These are phyloP conservation scores for Mechanitis messenoides DNA, from an alignment of 2,888 invertebrate species.

Conservation along the genomic window DNA sequence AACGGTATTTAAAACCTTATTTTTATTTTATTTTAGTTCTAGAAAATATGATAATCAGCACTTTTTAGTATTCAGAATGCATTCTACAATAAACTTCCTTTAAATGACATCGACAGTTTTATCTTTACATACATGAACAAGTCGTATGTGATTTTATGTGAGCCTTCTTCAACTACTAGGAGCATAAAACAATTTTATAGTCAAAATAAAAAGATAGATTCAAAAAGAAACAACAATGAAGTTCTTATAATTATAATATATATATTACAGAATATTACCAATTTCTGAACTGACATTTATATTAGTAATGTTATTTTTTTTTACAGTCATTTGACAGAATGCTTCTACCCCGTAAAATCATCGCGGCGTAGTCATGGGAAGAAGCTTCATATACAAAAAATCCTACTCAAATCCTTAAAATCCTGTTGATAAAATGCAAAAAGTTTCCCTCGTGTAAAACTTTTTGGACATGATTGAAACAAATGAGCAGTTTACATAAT, in stretches of 20 bases:
- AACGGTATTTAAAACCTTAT: background rate
- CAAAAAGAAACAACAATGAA: no score
- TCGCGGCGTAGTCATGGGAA: no score
- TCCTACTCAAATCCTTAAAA: constrained; percentile 6
- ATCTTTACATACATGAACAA: constrained; percentile 6
- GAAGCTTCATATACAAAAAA: background rate
- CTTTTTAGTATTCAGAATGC: background rate
- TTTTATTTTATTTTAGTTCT: background rate
- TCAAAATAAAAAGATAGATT: no score
- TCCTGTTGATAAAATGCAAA: constrained; percentile 20
- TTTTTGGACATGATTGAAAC: constrained; percentile 21
- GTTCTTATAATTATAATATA: no score
- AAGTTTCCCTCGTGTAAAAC: constrained; percentile 20
- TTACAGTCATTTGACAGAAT: no score
- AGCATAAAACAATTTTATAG: no score
- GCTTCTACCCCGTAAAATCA: no score
- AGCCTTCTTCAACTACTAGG: background rate
- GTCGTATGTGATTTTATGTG: constrained; percentile 1
- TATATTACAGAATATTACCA: no score
- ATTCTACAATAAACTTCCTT: background rate
- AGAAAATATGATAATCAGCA: background rate
- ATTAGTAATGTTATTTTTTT: no score
- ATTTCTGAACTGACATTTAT: no score
- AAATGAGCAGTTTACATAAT: constrained; percentile 14
- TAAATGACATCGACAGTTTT: background rate